Evolutionary conservation across 2,888 invertebrate genomes (phyloP), one percentile per base, ranked within the genome.

Genomic region (Thymelicus acteon): DNA sequence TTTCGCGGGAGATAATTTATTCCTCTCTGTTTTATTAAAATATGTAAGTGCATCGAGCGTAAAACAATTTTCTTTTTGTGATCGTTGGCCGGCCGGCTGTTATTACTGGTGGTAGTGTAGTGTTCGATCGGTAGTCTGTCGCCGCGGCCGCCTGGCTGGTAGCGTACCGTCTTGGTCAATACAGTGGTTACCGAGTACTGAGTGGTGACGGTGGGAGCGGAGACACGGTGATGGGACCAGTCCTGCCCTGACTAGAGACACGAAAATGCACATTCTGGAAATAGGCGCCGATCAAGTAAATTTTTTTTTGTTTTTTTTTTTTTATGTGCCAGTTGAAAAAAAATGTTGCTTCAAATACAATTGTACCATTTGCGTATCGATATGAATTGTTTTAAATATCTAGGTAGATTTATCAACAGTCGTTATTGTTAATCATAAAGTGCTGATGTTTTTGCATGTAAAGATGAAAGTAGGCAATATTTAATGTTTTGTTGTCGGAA

Each of bases 61-160:
- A 91, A 92, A 93, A 87, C 85, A 86, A 91, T 91, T 93, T 93
- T 92, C 92, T 93, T 92, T 91, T 89, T 91, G 85, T 84, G 85
- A 83, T 83, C 82, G 71, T 74, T 73, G 78, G 82, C 73, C 84
- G 82, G 80, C 76, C 81, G 79, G 78, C 75, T 81, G 62, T 67
- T 1, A 1, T 10, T 44, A 44, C 44, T 44, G 44, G 44, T 31
- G 31, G 31, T 31, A 31, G 31, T 31, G 31, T 69, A 61, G 73
- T 24, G 63, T 48, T 62, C 31, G 48, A 39, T 49, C 62, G 76
- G 72, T 87, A 91, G 92, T 91, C 84, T 82, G 85, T 84, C 85
- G 84, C 75, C 74, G 82, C 88, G 86, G 90, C 87, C 86, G 92
- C 82, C 77, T 79, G 69, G 39, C 57, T 37, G 62, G 2, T 49